Base-by-base conservation (phyloP, 2,113 vertebrate species). In the Merops nubicus region DNA sequence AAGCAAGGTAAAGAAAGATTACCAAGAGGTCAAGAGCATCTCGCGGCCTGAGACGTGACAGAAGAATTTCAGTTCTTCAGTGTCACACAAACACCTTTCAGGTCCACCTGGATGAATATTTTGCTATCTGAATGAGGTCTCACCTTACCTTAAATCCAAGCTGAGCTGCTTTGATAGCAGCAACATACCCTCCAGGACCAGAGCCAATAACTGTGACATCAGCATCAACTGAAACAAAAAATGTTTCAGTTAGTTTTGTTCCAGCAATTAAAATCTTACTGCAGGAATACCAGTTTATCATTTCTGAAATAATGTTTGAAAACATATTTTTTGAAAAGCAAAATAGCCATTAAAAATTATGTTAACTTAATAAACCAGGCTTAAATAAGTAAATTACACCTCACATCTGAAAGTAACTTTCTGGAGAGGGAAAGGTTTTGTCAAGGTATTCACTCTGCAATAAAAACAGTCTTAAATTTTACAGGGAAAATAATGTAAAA, bases 151-250 rank as follows among this genome's bases (percentile, higher is more conserved):
- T 99, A 97, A 99, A 99, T 31, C 99, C 99, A 65, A 99, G 98
- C 96, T 99, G 99, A 42, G 99, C 99, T 57, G 99, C 99, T 98
- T 99, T 99, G 97, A 99, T 99, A 87, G 99, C 99, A 80, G 99
- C 99, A 20, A 99, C 99, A 63, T 99, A 99, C 8, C 99, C 99
- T 57, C 99, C 99, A 19, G 99, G 99, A 9, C 99, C 99, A 67
- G 99, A 99, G 57, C 99, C 99, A 56, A 99, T 98, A 69, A 99
- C 99, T 1, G 99, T 99, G 94, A 99, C 98, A 82, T 99, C 99
- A 2, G 99, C 99, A 92, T 99, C 99, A 59, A 99, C 99, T 99
- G 76, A 94, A 68, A 97, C 85, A 96, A 22, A 96, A 31, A 92
- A 89, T 11, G 68, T 29, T 0, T 5, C 4, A 56, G 9, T 36